These are phyloP conservation scores for Riptortus pedestris DNA, from an alignment of 1,140 invertebrate species.

Conservation along the genomic window DNA sequence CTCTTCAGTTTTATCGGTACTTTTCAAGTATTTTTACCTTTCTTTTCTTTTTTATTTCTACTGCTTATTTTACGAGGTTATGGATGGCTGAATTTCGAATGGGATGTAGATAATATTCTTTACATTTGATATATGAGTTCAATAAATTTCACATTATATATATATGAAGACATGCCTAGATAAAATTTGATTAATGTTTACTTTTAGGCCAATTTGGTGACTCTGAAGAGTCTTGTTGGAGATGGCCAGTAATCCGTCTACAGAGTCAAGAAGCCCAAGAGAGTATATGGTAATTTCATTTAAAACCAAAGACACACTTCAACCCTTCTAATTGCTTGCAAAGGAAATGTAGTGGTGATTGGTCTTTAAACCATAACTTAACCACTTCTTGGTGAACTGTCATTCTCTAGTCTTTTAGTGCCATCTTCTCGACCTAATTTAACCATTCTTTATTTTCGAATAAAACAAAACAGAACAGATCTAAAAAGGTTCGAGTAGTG, in stretches of 20 bases:
- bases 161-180: too few species aligned
- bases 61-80: background rate
- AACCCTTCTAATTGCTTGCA: conserved; percentile 11
- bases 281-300: background rate
- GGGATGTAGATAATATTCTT: too few species aligned
- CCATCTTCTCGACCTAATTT: background rate
- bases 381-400: conserved; percentile 3
- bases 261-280: background rate
- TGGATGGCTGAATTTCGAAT: too few species aligned
- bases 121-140: too few species aligned
- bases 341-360: conserved; percentile 10
- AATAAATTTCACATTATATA: too few species aligned
- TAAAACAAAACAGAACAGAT: background rate
- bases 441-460: conserved; percentile 1
- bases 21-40: too few species aligned
- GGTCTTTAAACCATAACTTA: conserved; percentile 6
- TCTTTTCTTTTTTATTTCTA: background rate
- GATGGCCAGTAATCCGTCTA: background rate
- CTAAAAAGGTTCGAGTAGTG: conserved; percentile 7
- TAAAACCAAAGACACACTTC: background rate
- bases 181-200: too few species aligned
- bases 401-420: conserved; percentile 12
- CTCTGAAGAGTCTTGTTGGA: background rate
- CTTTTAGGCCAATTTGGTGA: background rate
- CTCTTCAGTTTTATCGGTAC: too few species aligned